Percentiles rank a stretch among this genome's conserved stretches.
phyloP scores from a whole-genome alignment of 1,140 invertebrate species.

The Cydia strobilella region DNA sequence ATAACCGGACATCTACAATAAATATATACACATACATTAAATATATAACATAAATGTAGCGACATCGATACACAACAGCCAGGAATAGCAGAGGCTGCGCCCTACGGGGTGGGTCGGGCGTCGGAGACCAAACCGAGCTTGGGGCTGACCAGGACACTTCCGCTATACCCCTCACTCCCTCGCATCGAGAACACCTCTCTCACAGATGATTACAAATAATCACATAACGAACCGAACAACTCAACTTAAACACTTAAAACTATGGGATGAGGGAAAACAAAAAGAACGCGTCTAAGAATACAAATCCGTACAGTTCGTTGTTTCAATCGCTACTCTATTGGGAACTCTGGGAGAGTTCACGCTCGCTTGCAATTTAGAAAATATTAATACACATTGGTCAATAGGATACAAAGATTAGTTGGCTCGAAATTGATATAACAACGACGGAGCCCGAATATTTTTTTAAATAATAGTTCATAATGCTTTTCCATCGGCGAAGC shows the following conservation, averaged over 20 bases:
- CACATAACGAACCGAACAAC: constrained; percentile 71
- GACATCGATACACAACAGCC: constrained; percentile 79
- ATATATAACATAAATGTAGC: constrained; percentile 60
- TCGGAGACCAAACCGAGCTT: constrained; percentile 71
- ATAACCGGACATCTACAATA: constrained; percentile 66
- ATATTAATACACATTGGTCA: constrained; percentile 38
- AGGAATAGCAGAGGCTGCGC: constrained; percentile 78
- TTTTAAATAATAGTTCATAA: background rate
- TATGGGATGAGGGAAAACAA: constrained; percentile 60
- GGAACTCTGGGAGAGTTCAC: constrained; percentile 46
- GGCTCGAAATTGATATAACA: constrained; percentile 47
- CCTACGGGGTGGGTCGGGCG: constrained; percentile 70
- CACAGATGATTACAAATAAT: constrained; percentile 79
- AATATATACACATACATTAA: constrained; percentile 72
- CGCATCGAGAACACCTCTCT: constrained; percentile 80
- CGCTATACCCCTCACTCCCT: constrained; percentile 79
- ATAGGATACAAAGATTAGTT: constrained; percentile 38
- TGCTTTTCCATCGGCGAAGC: background rate
- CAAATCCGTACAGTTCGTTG: constrained; percentile 51
- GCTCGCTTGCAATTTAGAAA: constrained; percentile 57
- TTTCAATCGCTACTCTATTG: constrained; percentile 41
- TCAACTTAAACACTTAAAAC: constrained; percentile 72
- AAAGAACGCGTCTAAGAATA: constrained; percentile 61
- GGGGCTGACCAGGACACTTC: constrained; percentile 76
- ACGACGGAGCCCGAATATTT: constrained; percentile 27